Conservation (phyloP, 2,113 vertebrate genomes). For the Carassius carassius region DNA sequence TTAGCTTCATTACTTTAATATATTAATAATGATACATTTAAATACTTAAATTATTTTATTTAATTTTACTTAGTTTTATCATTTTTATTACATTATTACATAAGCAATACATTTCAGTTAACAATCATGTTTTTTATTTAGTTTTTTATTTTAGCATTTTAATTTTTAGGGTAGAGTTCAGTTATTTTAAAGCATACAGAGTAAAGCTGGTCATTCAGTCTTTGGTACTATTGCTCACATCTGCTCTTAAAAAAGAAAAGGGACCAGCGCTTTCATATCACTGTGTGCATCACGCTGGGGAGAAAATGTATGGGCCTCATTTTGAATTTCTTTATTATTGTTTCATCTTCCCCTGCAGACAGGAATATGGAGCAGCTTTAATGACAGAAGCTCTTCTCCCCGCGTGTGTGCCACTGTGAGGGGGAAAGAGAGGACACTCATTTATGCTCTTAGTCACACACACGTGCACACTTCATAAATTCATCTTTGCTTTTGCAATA, state of each 20-base stretch:
- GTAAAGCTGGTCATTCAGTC: not conserved
- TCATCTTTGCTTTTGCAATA: slow-evolving; percentile 15
- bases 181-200: not conserved
- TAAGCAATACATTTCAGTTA: not conserved
- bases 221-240: not conserved
- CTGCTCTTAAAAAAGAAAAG: not conserved
- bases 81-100: not conserved
- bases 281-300: slow-evolving; percentile 66
- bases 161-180: no score
- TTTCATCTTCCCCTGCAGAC: slow-evolving; percentile 71
- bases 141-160: no score
- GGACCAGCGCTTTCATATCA: slow-evolving; percentile 56
- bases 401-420: slow-evolving; percentile 58
- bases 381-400: slow-evolving; percentile 70
- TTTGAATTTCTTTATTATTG: slow-evolving; percentile 63
- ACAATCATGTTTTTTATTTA: not conserved
- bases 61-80: no score
- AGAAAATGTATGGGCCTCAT: slow-evolving; percentile 65
- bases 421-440: slow-evolving; percentile 25
- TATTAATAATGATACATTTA: no score
- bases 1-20: no score
- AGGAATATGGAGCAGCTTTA: slow-evolving; percentile 63
- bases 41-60: no score
- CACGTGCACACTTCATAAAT: slow-evolving; percentile 8
- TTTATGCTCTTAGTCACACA: slow-evolving; percentile 45